phyloP scores from a whole-genome alignment of 2,797 vertebrate species.

The Hylomyscus alleni region DNA sequence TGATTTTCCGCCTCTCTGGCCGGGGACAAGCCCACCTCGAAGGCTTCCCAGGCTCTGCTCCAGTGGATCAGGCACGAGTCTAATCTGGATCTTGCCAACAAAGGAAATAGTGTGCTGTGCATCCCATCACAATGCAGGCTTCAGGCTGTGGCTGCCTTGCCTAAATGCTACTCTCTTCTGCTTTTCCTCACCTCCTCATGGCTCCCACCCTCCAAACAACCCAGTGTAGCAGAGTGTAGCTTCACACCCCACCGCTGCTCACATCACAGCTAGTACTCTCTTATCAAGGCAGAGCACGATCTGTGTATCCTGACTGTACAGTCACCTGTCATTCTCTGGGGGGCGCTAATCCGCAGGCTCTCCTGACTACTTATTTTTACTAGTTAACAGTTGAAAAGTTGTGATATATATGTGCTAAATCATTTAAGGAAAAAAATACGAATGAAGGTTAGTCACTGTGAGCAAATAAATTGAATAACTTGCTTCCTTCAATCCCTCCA shows the following conservation, averaged over 20 bases:
- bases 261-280: background rate
- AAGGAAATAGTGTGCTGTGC: conserved; percentile 52
- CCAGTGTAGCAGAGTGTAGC: rapidly evolving
- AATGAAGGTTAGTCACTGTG: background rate
- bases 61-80: conserved; percentile 68
- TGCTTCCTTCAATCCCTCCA: background rate
- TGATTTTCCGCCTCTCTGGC: conserved; percentile 81
- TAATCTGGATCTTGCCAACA: conserved; percentile 73
- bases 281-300: background rate
- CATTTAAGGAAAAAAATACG: conserved; percentile 9
- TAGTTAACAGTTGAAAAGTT: background rate
- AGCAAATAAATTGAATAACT: background rate
- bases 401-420: background rate
- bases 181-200: background rate
- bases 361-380: background rate
- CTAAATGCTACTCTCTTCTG: background rate
- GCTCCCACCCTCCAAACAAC: background rate
- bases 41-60: conserved; percentile 67
- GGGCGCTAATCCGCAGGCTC: background rate
- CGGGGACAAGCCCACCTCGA: conserved; percentile 79
- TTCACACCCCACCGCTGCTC: no score
- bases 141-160: conserved; percentile 42
- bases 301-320: background rate
- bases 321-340: background rate
- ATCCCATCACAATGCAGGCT: conserved; percentile 32